Evolutionary conservation across 2,113 vertebrate genomes (phyloP).

Genomic region (Bothrops jararaca): DNA sequence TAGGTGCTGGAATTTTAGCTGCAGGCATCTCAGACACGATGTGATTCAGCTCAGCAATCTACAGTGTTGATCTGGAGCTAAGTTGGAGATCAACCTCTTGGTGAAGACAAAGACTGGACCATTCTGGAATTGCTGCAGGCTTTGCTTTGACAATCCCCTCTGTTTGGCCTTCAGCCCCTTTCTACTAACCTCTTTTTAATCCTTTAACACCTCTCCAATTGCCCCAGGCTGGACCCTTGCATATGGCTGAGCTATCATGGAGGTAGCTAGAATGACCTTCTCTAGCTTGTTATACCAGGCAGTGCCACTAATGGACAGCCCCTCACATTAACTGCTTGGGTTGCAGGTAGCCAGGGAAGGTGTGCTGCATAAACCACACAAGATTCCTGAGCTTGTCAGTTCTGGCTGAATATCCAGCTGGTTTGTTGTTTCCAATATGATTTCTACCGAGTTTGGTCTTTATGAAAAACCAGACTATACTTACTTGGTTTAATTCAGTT

Average conservation of each 20-base stretch:
- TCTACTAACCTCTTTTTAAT: constrained; percentile 62
- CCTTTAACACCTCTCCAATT: constrained; percentile 64
- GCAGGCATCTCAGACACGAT: constrained; percentile 60
- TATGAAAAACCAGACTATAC: neutral
- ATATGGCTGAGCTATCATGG: constrained; percentile 48
- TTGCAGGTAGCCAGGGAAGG: constrained; percentile 34
- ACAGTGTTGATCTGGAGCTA: constrained; percentile 50
- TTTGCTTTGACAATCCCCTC: neutral
- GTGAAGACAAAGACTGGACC: constrained; percentile 54
- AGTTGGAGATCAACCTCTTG: constrained; percentile 47
- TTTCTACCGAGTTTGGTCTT: neutral
- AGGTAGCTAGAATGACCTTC: constrained; percentile 55
- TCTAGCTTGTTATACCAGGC: constrained; percentile 44
- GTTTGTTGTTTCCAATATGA: neutral
- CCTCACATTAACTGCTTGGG: constrained; percentile 35
- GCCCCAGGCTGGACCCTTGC: constrained; percentile 57
- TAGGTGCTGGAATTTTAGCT: constrained; percentile 71
- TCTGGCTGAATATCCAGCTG: constrained; percentile 15
- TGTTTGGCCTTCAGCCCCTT: neutral
- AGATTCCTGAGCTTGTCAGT: constrained; percentile 46
- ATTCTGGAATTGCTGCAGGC: constrained; percentile 54
- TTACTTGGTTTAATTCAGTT: neutral
- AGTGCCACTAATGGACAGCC: constrained; percentile 45
- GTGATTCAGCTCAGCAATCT: constrained; percentile 66
- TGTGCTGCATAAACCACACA: constrained; percentile 38